Percentiles rank a stretch among this genome's conserved stretches.
Conservation (phyloP, 2,113 vertebrate species). For the Eublepharis macularius region DNA sequence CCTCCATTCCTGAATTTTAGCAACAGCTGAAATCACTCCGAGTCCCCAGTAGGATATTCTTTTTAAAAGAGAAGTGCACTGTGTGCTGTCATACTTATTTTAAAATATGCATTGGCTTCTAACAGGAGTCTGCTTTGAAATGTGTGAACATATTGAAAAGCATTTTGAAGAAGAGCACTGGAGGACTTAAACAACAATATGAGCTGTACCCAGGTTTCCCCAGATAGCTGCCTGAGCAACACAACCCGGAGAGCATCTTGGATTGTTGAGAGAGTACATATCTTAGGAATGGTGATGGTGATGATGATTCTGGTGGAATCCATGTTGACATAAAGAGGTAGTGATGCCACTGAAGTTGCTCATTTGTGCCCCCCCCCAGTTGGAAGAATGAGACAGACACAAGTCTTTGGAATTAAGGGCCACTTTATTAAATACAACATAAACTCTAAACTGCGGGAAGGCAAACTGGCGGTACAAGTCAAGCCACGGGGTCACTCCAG, state of each 20-base stretch:
- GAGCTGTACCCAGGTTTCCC: background rate
- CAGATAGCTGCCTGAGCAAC: background rate
- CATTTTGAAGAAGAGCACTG: background rate
- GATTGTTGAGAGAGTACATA: background rate
- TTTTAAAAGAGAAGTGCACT: slow-evolving; percentile 6
- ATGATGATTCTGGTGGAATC: background rate
- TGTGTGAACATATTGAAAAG: background rate
- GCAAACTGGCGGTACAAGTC: too few relatives aligned
- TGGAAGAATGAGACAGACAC: too few relatives aligned
- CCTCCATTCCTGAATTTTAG: background rate
- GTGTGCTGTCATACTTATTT: background rate
- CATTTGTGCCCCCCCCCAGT: too few relatives aligned
- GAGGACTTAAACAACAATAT: background rate
- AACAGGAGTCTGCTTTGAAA: background rate
- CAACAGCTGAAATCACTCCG: background rate
- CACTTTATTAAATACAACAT: too few relatives aligned
- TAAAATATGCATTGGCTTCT: slow-evolving; percentile 24
- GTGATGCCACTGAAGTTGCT: too few relatives aligned
- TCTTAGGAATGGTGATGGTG: too few relatives aligned
- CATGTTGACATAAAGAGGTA: too few relatives aligned
- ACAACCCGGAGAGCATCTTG: too few relatives aligned
- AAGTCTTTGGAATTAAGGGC: too few relatives aligned
- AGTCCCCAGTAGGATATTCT: slow-evolving; percentile 9
- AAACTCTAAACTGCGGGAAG: too few relatives aligned
- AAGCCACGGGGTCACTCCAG: too few relatives aligned